Conservation (phyloP, 2,113 vertebrate genomes). For the Microcebus ravelobensis region DNA sequence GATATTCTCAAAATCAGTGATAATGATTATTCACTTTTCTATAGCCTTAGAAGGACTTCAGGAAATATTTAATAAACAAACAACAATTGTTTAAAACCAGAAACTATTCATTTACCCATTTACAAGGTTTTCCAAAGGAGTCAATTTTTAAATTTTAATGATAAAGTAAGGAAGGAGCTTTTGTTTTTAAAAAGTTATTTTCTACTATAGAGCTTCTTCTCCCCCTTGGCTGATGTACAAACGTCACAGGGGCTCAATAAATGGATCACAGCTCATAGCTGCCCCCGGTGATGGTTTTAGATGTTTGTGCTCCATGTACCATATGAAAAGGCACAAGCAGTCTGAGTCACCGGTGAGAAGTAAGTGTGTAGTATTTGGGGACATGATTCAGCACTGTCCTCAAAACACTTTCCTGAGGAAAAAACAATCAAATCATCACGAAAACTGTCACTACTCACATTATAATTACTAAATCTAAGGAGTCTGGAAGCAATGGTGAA, state of each 20-base stretch:
- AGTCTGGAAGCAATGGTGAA: neutral
- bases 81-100: neutral
- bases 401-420: neutral
- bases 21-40: neutral
- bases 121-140: neutral
- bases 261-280: neutral
- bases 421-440: neutral
- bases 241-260: neutral
- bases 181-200: neutral
- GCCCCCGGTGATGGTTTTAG: neutral
- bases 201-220: neutral
- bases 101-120: neutral
- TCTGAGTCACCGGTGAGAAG: constrained; percentile 20
- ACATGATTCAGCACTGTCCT: neutral
- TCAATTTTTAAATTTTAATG: constrained; percentile 30
- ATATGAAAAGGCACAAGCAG: neutral
- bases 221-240: neutral
- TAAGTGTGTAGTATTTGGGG: neutral
- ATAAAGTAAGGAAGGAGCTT: neutral
- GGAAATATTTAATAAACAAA: neutral
- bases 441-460: neutral
- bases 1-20: neutral
- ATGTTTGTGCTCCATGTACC: neutral
- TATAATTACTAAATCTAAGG: neutral
- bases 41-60: neutral